Percentiles rank a stretch among this genome's conserved stretches.
Evolutionary conservation across 2,797 vertebrate genomes (phyloP).

Genomic region (Tragopan temminckii): DNA sequence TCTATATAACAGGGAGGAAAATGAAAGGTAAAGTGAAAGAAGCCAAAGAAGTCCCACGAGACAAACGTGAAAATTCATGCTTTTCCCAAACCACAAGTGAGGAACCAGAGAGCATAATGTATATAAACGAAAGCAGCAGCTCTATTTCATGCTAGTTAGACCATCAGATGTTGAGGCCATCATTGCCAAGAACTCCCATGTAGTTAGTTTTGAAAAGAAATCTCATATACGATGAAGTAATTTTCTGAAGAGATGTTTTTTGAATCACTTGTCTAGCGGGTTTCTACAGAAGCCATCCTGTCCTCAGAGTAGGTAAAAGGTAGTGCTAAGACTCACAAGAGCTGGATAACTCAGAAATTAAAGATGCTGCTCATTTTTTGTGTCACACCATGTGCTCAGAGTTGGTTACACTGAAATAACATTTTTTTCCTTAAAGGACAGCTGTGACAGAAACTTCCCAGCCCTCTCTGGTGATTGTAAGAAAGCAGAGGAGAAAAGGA

Average conservation of each 20-base stretch:
- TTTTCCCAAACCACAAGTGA: slow-evolving; percentile 62
- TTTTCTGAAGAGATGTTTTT: slow-evolving; percentile 64
- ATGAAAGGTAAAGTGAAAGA: slow-evolving; percentile 60
- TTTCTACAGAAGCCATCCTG: slow-evolving; percentile 39
- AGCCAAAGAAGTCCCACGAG: slow-evolving; percentile 55
- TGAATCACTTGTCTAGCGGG: slow-evolving; percentile 35
- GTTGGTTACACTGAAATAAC: slow-evolving; percentile 1
- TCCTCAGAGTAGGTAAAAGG: not conserved
- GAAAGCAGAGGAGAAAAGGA: not conserved
- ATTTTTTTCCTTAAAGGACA: slow-evolving; percentile 20
- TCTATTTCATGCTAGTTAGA: slow-evolving; percentile 75
- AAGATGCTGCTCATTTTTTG: not conserved
- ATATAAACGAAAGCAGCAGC: slow-evolving; percentile 67
- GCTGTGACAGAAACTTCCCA: slow-evolving; percentile 30
- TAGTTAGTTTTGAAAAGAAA: slow-evolving; percentile 59
- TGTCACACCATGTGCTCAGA: not conserved
- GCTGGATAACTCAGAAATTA: slow-evolving; percentile 16
- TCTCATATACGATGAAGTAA: slow-evolving; percentile 43
- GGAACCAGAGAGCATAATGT: slow-evolving; percentile 51
- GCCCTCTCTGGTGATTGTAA: slow-evolving; percentile 1
- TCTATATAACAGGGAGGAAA: slow-evolving; percentile 35
- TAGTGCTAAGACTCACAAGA: not conserved
- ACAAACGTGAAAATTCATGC: slow-evolving; percentile 59
- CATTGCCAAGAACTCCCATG: slow-evolving; percentile 68
- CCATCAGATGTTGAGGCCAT: slow-evolving; percentile 49